A percentile compares a stretch with the other conserved stretches of the same genome.
These are phyloP conservation scores for Pocillopora damicornis DNA, from an alignment of 64 coral and sea anemone species.

Conservation along the genomic window DNA sequence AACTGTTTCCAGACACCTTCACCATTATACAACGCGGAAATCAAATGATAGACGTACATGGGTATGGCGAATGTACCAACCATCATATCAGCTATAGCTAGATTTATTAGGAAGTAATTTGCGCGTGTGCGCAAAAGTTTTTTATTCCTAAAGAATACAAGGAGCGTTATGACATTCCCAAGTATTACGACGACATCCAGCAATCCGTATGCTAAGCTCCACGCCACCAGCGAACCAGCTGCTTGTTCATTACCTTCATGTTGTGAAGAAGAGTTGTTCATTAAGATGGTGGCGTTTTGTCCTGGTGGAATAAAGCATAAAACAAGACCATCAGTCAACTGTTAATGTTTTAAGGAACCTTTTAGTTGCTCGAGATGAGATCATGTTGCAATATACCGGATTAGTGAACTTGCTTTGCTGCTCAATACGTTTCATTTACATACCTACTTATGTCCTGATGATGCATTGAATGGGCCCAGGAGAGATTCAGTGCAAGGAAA, in stretches of 20 bases:
- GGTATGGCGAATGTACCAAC: conserved; percentile 77
- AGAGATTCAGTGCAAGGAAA: no score
- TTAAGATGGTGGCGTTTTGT: not conserved
- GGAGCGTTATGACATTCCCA: conserved; percentile 73
- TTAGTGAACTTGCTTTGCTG: no score
- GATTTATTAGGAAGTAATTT: conserved; percentile 83
- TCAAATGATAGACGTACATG: conserved; percentile 63
- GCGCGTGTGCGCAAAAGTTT: conserved; percentile 71
- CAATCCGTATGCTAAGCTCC: conserved; percentile 54
- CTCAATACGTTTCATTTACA: no score
- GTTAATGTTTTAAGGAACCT: no score
- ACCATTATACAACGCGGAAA: conserved; percentile 34
- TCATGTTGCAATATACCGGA: no score
- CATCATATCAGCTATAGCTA: conserved; percentile 74
- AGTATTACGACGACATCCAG: conserved; percentile 63
- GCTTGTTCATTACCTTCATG: not conserved
- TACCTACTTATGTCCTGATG: no score
- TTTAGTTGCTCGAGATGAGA: no score
- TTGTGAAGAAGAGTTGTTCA: conserved; percentile 22
- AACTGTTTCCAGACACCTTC: conserved; percentile 9
- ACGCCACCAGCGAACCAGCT: not conserved
- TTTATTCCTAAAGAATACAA: conserved; percentile 72
- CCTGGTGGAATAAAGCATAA: not conserved
- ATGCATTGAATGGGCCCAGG: no score
- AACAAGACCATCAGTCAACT: no score